Evolutionary conservation across 2,797 vertebrate genomes (phyloP).

Genomic region (Mormyrus proboscirostris): DNA sequence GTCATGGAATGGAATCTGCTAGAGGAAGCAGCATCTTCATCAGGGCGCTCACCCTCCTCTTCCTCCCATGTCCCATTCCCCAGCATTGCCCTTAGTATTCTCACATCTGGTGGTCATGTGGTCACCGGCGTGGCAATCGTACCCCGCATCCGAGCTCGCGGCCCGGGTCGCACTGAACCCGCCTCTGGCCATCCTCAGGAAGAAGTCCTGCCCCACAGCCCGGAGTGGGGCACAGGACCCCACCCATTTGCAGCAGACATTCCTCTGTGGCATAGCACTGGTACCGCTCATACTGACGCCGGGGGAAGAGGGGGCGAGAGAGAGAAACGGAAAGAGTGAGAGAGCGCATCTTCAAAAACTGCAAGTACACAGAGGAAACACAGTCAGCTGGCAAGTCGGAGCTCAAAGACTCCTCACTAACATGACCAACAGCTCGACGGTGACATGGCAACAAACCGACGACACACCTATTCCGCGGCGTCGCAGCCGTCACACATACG

Average conservation of each 20-base stretch:
- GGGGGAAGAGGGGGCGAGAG: not conserved
- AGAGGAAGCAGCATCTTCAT: not conserved
- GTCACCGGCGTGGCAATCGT: conserved; percentile 38
- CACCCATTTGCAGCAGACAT: conserved; percentile 74
- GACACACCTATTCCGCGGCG: not conserved
- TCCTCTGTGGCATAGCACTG: conserved; percentile 74
- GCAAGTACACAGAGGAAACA: not conserved
- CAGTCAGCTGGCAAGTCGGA: not conserved
- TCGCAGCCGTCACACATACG: not conserved
- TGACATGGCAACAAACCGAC: not conserved
- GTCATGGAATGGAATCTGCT: not conserved
- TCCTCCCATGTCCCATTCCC: not conserved
- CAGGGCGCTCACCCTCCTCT: not conserved
- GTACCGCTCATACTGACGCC: conserved; percentile 69
- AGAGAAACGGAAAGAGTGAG: not conserved
- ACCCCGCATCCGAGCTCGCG: conserved; percentile 75
- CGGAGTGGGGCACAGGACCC: conserved; percentile 74
- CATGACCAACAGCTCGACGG: not conserved
- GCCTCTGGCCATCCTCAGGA: conserved; percentile 57
- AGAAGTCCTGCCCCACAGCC: conserved; percentile 82
- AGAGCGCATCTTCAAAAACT: not conserved
- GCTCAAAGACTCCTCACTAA: not conserved
- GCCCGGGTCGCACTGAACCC: conserved; percentile 62
- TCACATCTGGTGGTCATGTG: not conserved
- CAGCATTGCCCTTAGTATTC: not conserved